Percentiles rank a stretch among this genome's conserved stretches.
These are phyloP conservation scores for Pinna nobilis DNA, from an alignment of 1,140 invertebrate species.

Conservation along the genomic window DNA sequence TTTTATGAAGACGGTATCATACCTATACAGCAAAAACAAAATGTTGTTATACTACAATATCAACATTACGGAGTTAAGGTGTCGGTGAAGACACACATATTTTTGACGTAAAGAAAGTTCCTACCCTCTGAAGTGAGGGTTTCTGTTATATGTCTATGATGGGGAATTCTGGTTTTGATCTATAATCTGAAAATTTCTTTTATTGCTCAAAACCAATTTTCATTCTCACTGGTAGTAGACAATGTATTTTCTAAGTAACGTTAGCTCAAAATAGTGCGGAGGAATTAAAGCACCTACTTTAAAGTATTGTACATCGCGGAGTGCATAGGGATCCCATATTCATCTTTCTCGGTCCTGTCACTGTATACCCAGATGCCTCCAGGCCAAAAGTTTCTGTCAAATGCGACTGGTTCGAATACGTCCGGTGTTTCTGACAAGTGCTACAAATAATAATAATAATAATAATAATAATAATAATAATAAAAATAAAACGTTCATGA, in stretches of 20 bases:
- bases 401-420: slow-evolving; percentile 77
- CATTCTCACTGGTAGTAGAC: too few relatives aligned
- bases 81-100: background rate
- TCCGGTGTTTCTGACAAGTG: background rate
- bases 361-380: slow-evolving; percentile 85
- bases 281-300: too few relatives aligned
- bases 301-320: slow-evolving; percentile 90
- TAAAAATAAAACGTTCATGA: too few relatives aligned
- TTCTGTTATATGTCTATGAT: background rate
- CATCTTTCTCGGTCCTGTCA: slow-evolving; percentile 79
- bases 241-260: too few relatives aligned
- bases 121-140: background rate
- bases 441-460: background rate
- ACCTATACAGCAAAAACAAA: too few relatives aligned
- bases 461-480: too few relatives aligned
- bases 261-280: too few relatives aligned
- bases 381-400: slow-evolving; percentile 83
- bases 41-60: background rate
- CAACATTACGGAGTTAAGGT: background rate
- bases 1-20: background rate
- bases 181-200: background rate
- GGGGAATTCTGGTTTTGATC: too few relatives aligned
- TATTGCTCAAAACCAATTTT: background rate
- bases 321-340: slow-evolving; percentile 86
- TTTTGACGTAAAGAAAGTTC: background rate